Percentiles rank a stretch among this genome's conserved stretches.
Evolutionary conservation across 1,140 invertebrate species (phyloP).

Genomic region (Bombus affinis): DNA sequence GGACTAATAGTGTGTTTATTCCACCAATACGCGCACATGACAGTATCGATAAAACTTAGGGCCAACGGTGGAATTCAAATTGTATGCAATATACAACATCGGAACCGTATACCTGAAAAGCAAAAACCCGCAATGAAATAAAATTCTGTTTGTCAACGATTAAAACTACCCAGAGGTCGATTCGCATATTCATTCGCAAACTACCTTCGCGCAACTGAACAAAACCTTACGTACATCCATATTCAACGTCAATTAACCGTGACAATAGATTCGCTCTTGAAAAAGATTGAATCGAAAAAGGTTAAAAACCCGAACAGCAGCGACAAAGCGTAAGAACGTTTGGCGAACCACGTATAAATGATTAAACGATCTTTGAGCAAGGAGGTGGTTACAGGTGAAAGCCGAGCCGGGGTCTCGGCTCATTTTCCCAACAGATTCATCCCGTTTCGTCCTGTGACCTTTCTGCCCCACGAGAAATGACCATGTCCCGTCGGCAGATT

Average conservation of each 20-base stretch:
- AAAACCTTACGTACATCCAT: slow-evolving; percentile 3
- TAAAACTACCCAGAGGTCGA: background rate
- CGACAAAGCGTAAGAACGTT: background rate
- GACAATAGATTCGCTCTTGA: background rate
- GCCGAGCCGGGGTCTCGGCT: background rate
- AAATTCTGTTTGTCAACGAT: background rate
- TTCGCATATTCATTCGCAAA: background rate
- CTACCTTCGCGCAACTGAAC: background rate
- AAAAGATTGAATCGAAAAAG: background rate
- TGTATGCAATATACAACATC: background rate
- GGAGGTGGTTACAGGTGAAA: background rate
- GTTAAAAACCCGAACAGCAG: background rate
- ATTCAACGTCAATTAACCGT: slow-evolving; percentile 3
- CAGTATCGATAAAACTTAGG: background rate
- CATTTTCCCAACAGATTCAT: slow-evolving; percentile 41
- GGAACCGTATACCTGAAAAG: background rate
- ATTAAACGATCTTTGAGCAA: background rate
- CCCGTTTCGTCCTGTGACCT: background rate
- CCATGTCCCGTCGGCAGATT: slow-evolving; percentile 20
- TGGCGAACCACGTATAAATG: background rate
- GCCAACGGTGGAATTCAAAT: background rate
- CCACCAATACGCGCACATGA: no score
- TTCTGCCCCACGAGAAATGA: slow-evolving; percentile 23
- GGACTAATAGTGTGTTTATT: background rate
- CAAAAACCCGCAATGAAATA: background rate